Base-by-base conservation (phyloP, 2,888 invertebrate genomes). In the Phymatocera aterrima region DNA sequence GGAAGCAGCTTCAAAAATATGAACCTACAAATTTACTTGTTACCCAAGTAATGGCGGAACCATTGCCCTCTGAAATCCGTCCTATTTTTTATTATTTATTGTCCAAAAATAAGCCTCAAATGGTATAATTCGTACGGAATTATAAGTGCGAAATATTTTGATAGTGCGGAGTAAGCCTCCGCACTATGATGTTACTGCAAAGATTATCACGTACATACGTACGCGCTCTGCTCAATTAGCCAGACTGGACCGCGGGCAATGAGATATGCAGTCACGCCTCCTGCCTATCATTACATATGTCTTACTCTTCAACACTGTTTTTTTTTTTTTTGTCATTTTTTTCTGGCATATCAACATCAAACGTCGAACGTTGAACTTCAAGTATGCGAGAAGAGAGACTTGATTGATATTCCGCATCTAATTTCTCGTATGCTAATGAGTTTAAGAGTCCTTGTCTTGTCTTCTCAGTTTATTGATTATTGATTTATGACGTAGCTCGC, bases 181-280 rank as follows among this genome's bases (percentile, higher is more conserved):
- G 51, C 15, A 64, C 37, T 21, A 37, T 37, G 61, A 37, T 57
- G 28, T 28, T 57, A 21, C 57, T 28, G 28, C 18, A 51, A 51
- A 28, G 28, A 28, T 68, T 24, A 43, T 68, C 68, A 24, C 68
- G 3, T 24, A 46, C 46, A 28, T n/a, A n/a, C n/a, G n/a, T n/a
- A n/a, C n/a, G n/a, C n/a, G n/a, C n/a, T n/a, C 43, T 68, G 68
- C 46, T 68, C 68, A 68, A 72, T 72, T 72, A 54, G 54, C 24
- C 34, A 12, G 31, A 72, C 51, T 51, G 1, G 75, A 60, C 75
- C n/a, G n/a, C n/a, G 12, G 37, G 40, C 57, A 15, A 40, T 18
- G n/a, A 57, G 51, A 72, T 4, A 31, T 34, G 34, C 31, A 43
- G 34, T 6, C 15, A 48, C 72, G 72, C 72, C 72, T 34, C 48